phyloP scores from a whole-genome alignment of 2,888 invertebrate species.

The Bugula neritina region DNA sequence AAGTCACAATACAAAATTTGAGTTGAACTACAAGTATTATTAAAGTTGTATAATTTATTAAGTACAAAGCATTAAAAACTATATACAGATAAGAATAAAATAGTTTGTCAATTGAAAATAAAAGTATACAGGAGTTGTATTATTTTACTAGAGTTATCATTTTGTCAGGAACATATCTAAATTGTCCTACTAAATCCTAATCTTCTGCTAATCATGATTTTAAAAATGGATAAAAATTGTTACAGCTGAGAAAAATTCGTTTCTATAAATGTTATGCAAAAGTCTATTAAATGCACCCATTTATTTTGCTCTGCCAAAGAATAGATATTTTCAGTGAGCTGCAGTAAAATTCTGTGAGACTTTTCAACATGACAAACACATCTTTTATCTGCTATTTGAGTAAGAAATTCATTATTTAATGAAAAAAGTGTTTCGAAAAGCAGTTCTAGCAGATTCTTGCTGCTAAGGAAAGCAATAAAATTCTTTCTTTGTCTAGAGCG shows the following conservation, averaged over 20 bases:
- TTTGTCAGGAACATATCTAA: too few species aligned
- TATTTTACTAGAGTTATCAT: too few species aligned
- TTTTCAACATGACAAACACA: background rate
- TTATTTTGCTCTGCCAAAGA: background rate
- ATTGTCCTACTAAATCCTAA: too few species aligned
- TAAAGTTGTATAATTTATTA: too few species aligned
- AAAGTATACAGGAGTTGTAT: too few species aligned
- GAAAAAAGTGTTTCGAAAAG: background rate
- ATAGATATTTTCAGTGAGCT: slow-evolving; percentile 1
- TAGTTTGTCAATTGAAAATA: too few species aligned
- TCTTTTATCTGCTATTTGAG: background rate
- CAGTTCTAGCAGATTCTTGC: background rate
- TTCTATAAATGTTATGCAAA: background rate
- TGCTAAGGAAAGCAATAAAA: background rate
- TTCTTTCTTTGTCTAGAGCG: slow-evolving; percentile 5
- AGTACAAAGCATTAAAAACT: too few species aligned
- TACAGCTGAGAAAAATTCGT: background rate
- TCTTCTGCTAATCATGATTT: too few species aligned
- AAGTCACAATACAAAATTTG: too few species aligned
- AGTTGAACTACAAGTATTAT: too few species aligned
- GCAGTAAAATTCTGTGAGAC: background rate
- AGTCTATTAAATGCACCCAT: background rate
- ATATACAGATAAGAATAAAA: too few species aligned
- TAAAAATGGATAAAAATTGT: too few species aligned
- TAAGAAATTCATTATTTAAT: background rate